These are phyloP conservation scores for Brachylomia viminalis DNA, from an alignment of 2,888 invertebrate genomes.

Conservation along the genomic window DNA sequence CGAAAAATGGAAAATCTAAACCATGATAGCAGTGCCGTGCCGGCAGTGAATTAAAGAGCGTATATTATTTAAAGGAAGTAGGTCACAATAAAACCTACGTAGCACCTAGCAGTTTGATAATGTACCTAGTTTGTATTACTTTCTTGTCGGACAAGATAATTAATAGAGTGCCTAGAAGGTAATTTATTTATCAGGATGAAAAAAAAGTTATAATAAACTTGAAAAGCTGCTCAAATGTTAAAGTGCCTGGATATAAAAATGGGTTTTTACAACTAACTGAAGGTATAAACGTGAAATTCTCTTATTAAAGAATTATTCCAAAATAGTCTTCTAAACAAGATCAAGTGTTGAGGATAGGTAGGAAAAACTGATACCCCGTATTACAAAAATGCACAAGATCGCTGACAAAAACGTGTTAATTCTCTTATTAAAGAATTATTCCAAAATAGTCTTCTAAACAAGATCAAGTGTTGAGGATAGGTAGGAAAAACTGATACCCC, in stretches of 20 bases:
- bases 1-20: slow-evolving; percentile 41
- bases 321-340: background rate
- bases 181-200: slow-evolving; percentile 12
- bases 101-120: slow-evolving; percentile 21
- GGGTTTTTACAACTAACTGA: background rate
- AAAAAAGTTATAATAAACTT: slow-evolving; percentile 6
- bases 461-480: background rate
- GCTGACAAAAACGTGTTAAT: background rate
- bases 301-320: background rate
- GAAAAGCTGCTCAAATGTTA: slow-evolving; percentile 1
- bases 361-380: background rate
- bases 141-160: slow-evolving; percentile 27
- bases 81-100: slow-evolving; percentile 25
- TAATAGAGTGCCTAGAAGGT: slow-evolving; percentile 31
- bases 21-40: background rate
- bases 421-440: too few relatives aligned
- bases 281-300: background rate
- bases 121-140: slow-evolving; percentile 39
- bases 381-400: background rate
- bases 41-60: slow-evolving; percentile 15
- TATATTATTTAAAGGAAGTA: slow-evolving; percentile 34
- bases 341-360: background rate
- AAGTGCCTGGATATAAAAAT: slow-evolving; percentile 15
- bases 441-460: background rate
- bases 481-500: background rate